Evolutionary conservation across 2,797 vertebrate genomes (phyloP).

Genomic region (Steatocranus sp.): DNA sequence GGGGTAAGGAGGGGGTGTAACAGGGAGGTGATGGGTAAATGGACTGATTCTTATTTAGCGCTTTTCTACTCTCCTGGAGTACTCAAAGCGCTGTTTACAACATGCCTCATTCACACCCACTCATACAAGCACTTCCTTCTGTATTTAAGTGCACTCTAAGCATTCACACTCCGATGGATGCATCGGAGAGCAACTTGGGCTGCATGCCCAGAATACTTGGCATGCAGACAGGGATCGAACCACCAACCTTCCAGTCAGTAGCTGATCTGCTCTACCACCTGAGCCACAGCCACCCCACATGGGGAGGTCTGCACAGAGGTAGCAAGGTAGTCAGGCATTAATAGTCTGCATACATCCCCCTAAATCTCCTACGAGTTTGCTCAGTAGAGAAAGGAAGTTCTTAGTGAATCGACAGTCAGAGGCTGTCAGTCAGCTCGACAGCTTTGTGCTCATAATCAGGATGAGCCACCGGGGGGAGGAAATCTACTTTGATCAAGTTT

Average conservation of each 20-base stretch:
- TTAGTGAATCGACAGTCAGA: not conserved
- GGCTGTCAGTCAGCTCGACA: not conserved
- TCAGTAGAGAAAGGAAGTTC: not conserved
- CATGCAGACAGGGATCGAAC: not conserved
- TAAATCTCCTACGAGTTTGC: not conserved
- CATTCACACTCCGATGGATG: not conserved
- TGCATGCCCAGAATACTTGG: not conserved
- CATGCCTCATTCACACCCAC: not conserved
- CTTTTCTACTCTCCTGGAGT: no score
- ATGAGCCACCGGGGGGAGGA: not conserved
- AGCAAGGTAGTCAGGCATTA: not conserved
- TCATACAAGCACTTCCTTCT: not conserved
- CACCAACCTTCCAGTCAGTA: not conserved
- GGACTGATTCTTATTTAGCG: not conserved
- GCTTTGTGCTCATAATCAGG: not conserved
- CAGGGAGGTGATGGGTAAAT: not conserved
- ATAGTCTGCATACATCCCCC: not conserved
- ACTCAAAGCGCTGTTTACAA: not conserved
- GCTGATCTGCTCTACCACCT: not conserved
- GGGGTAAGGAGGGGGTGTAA: not conserved
- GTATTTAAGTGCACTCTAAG: not conserved
- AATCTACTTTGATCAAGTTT: not conserved
- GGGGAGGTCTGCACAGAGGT: not conserved
- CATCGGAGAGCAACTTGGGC: not conserved
- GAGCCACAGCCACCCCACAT: not conserved